Conservation (phyloP, 2,113 vertebrate species). For the Lampris megalopsis region DNA sequence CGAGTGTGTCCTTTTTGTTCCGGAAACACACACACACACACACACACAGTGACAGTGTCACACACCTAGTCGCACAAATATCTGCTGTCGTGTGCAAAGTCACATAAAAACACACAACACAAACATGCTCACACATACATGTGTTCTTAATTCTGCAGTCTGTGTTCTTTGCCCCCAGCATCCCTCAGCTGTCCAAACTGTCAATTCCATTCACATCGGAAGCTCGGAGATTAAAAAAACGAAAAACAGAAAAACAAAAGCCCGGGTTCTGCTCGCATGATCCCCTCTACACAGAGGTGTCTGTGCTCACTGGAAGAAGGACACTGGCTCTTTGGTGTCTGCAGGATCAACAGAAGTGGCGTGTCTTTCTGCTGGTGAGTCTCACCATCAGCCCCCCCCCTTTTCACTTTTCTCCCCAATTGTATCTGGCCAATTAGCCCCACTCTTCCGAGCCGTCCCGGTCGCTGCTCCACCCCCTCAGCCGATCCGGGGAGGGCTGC, state of each 20-base stretch:
- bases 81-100: neutral
- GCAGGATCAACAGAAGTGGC: neutral
- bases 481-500: too few species aligned
- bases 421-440: too few species aligned
- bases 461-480: too few species aligned
- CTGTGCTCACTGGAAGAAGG: neutral
- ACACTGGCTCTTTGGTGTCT: neutral
- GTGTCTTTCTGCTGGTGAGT: neutral
- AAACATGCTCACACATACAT: neutral
- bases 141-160: conserved; percentile 3
- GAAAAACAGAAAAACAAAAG: too few species aligned
- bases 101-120: conserved; percentile 3
- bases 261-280: neutral
- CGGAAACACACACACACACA: neutral
- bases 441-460: too few species aligned
- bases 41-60: conserved; percentile 3
- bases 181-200: conserved; percentile 47
- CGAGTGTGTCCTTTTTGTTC: neutral
- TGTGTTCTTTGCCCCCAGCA: conserved; percentile 23
- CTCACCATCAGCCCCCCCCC: neutral
- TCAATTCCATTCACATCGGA: conserved; percentile 35
- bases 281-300: neutral
- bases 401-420: too few species aligned
- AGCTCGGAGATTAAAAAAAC: neutral
- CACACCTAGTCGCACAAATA: neutral